These are phyloP conservation scores for Troilus luridus DNA, from an alignment of 2,888 invertebrate genomes.

Conservation along the genomic window DNA sequence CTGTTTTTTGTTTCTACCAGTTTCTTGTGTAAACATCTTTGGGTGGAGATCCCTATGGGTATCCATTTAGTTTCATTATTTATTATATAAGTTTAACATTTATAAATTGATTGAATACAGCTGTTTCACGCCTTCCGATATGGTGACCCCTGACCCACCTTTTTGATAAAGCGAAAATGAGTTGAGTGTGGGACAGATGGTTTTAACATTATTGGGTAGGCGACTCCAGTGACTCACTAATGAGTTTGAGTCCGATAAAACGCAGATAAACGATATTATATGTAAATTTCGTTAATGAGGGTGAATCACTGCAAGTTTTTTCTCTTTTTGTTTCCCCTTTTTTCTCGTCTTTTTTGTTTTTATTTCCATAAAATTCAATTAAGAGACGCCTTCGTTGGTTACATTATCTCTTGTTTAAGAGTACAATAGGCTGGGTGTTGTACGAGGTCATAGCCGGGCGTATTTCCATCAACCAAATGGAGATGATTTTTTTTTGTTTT, in stretches of 20 bases:
- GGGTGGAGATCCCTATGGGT: neutral
- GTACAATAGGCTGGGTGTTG: slow-evolving; percentile 18
- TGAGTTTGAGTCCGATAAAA: slow-evolving; percentile 48
- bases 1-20: neutral
- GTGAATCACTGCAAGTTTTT: slow-evolving; percentile 52
- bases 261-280: slow-evolving; percentile 58
- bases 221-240: slow-evolving; percentile 49
- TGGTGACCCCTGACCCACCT: neutral
- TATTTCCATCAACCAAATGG: neutral
- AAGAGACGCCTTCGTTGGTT: slow-evolving; percentile 34
- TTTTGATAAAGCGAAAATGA: slow-evolving; percentile 19
- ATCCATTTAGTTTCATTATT: neutral
- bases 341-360: slow-evolving; percentile 34
- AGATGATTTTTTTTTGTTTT: neutral
- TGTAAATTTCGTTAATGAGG: slow-evolving; percentile 57
- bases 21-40: neutral
- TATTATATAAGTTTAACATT: neutral
- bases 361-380: slow-evolving; percentile 54
- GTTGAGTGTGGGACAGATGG: slow-evolving; percentile 46
- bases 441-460: neutral
- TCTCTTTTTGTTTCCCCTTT: slow-evolving; percentile 7
- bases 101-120: neutral
- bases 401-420: neutral
- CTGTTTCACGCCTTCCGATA: neutral
- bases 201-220: slow-evolving; percentile 44